These are phyloP conservation scores for Drosophila prolongata DNA, from an alignment of 2,888 invertebrate genomes.

Conservation along the genomic window DNA sequence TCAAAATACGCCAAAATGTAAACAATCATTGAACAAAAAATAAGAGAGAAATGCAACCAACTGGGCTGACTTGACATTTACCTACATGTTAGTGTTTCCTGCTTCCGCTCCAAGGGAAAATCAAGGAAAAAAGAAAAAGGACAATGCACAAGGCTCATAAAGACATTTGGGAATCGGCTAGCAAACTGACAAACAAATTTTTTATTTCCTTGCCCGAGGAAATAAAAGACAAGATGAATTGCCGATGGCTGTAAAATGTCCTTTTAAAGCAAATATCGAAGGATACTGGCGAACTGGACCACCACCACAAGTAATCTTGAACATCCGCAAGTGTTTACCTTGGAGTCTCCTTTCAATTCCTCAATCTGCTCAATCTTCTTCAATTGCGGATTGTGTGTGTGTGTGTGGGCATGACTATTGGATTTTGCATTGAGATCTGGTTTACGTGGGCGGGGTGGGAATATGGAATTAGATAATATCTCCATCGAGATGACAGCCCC, in stretches of 20 bases:
- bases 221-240: constrained; percentile 63
- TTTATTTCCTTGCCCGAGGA: constrained; percentile 48
- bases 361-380: constrained; percentile 61
- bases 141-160: constrained; percentile 63
- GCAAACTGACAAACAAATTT: constrained; percentile 71
- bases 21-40: constrained; percentile 57
- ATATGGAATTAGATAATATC: constrained; percentile 53
- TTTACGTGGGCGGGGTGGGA: constrained; percentile 36
- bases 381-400: constrained; percentile 69
- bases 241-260: constrained; percentile 69
- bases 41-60: constrained; percentile 37
- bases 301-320: constrained; percentile 68
- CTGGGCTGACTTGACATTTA: constrained; percentile 70
- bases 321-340: constrained; percentile 79
- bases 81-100: constrained; percentile 72
- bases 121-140: constrained; percentile 18
- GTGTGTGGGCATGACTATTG: constrained; percentile 77
- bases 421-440: constrained; percentile 61
- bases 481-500: constrained; percentile 39
- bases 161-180: constrained; percentile 60
- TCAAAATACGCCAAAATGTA: constrained; percentile 74
- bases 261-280: constrained; percentile 70
- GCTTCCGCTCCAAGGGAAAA: constrained; percentile 60
- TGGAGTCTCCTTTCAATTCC: constrained; percentile 54
- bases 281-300: constrained; percentile 56